Evolutionary conservation across 2,888 invertebrate species (phyloP).

Genomic region (Tiliacea aurago): DNA sequence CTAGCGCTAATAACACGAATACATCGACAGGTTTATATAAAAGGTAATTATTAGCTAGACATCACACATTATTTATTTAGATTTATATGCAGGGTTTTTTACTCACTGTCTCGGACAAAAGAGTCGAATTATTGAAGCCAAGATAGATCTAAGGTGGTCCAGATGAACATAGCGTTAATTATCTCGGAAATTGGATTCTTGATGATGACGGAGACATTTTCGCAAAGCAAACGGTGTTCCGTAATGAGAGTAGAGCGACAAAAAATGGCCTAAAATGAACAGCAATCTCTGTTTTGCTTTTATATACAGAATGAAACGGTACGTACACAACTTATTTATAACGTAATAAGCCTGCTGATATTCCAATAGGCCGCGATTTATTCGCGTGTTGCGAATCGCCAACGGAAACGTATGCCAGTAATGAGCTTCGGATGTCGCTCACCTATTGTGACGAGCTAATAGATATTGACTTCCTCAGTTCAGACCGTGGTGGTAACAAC

Average conservation of each 20-base stretch:
- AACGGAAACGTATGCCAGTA: constrained; percentile 88
- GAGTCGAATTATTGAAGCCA: constrained; percentile 12
- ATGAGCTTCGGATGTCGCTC: constrained; percentile 91
- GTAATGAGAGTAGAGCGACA: not conserved
- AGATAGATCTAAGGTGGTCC: not conserved
- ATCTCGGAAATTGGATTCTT: constrained; percentile 9
- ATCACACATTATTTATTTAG: constrained; percentile 38
- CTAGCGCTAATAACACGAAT: constrained; percentile 70
- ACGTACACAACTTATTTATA: constrained; percentile 37
- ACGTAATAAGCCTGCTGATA: constrained; percentile 72
- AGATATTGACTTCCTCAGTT: constrained; percentile 90
- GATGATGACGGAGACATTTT: not conserved
- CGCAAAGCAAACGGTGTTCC: not conserved
- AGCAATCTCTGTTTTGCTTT: constrained; percentile 16
- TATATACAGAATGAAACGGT: not conserved
- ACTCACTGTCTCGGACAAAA: constrained; percentile 10
- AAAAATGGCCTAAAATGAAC: not conserved
- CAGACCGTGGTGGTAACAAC: constrained; percentile 82
- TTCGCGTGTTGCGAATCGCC: constrained; percentile 86
- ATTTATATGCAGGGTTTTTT: constrained; percentile 31
- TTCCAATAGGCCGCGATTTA: constrained; percentile 80
- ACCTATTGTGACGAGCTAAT: constrained; percentile 90
- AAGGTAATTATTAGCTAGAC: constrained; percentile 57
- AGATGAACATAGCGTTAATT: constrained; percentile 6
- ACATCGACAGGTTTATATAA: constrained; percentile 65